Evolutionary conservation across 2,113 vertebrate species (phyloP), one percentile per base, ranked within the genome.

Genomic region (Nematolebias whitei): DNA sequence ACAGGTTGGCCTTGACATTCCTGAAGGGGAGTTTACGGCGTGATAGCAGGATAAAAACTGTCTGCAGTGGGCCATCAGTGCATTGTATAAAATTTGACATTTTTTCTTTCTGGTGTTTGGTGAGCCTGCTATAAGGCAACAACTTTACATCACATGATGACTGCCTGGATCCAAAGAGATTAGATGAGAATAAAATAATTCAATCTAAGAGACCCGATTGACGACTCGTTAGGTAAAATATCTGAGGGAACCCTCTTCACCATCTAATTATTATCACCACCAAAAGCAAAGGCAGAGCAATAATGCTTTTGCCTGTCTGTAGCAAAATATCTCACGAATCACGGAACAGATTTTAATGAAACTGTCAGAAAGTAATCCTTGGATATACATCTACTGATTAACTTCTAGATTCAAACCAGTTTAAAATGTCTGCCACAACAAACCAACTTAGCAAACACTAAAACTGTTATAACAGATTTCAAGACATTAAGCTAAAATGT

Each of bases 1-100:
- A 54, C 19, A 15, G 26, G 54, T 64, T 63, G 59, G 59, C 82
- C 84, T 83, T 88, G 75, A 83, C 29, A 67, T 83, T 82, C 74
- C 70, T 60, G 49, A 20, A 2, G 13, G 80, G 76, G 77, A 89
- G 80, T 66, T 22, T 22, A 41, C 15, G 44, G 32, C 59, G 48
- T 38, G 11, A n/a, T 20, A 53, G 48, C 12, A 5, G 70, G 26
- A 82, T 51, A 40, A 70, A 64, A 59, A 19, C 59, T 29, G n/a
- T 18, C 44, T 38, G 47, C 15, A 8, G n/a, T 7, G 50, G 24
- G 35, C 2, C 23, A 12, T 24, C 12, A 15, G 2, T 1, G 14
- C 5, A 50, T 5, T 49, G 19, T 22, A 20, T 52, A 24, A 26
- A 52, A 15, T 10, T 52, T 7, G 15, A 29, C 16, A 1, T 4